Conservation (phyloP, 2,888 invertebrate genomes). For the Odontothrips loti region DNA sequence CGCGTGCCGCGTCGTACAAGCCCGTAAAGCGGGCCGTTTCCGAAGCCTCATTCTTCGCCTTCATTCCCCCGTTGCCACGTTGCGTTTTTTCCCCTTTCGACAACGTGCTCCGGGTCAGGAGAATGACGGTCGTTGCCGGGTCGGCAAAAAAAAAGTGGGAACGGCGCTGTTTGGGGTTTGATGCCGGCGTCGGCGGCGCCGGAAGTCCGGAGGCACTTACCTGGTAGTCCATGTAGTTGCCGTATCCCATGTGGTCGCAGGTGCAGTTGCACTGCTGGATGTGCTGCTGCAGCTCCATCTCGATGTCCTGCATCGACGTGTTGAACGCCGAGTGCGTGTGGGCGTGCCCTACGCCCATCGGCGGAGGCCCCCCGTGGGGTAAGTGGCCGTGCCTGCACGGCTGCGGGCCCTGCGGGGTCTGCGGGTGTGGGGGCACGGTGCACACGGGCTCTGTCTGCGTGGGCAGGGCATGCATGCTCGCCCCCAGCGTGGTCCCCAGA, state of each 20-base stretch:
- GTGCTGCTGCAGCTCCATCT: slow-evolving; percentile 81
- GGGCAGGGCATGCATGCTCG: background rate
- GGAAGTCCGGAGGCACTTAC: slow-evolving; percentile 54
- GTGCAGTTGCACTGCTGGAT: slow-evolving; percentile 85
- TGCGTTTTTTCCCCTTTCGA: too few relatives aligned
- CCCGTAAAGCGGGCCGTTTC: too few relatives aligned
- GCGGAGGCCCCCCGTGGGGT: background rate
- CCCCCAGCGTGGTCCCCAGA: background rate
- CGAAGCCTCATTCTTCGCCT: too few relatives aligned
- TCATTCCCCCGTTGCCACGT: too few relatives aligned
- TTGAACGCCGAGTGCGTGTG: background rate
- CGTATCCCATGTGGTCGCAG: slow-evolving; percentile 91
- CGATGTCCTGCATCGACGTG: slow-evolving; percentile 58
- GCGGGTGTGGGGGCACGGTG: background rate
- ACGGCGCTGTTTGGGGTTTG: background rate
- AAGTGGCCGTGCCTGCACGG: background rate
- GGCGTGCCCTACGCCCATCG: background rate
- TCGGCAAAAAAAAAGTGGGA: background rate
- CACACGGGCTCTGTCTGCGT: background rate
- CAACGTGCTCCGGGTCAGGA: too few relatives aligned
- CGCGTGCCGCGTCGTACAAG: background rate
- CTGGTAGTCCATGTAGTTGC: slow-evolving; percentile 88
- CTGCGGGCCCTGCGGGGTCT: background rate
- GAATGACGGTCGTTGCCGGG: too few relatives aligned
- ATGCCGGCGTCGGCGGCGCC: background rate